These are phyloP conservation scores for Rhinoderma darwinii DNA, from an alignment of 2,113 vertebrate species.

Conservation along the genomic window DNA sequence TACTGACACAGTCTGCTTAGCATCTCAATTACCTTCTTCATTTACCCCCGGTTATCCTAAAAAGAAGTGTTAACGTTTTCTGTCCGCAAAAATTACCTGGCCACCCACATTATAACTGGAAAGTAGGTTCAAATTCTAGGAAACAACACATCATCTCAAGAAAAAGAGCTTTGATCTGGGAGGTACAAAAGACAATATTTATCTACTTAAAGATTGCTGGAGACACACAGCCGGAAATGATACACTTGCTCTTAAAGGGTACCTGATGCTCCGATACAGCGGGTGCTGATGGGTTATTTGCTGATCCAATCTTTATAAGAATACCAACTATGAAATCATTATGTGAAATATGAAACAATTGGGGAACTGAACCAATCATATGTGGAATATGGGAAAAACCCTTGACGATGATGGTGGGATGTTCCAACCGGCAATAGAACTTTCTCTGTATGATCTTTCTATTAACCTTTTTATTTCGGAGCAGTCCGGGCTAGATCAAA, in stretches of 20 bases:
- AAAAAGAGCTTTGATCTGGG: conserved; percentile 33
- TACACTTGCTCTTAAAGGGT: neutral
- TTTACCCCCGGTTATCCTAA: conserved; percentile 26
- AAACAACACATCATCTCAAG: neutral
- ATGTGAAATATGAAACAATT: too few species aligned
- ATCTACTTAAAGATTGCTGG: conserved; percentile 3
- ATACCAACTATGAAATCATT: neutral
- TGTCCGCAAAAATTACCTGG: conserved; percentile 18
- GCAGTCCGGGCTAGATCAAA: too few species aligned
- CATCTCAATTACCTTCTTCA: conserved; percentile 41
- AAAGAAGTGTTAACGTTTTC: conserved; percentile 51
- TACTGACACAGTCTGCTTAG: conserved; percentile 38
- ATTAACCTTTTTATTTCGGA: too few species aligned
- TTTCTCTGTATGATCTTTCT: too few species aligned
- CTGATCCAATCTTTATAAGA: neutral
- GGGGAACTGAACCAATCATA: too few species aligned
- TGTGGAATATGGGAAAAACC: too few species aligned
- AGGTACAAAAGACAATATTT: conserved; percentile 15
- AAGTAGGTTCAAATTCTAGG: conserved; percentile 9
- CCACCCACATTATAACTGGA: conserved; percentile 36
- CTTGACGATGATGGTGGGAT: too few species aligned
- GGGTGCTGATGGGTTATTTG: neutral
- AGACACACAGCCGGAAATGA: neutral
- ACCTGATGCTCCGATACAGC: neutral
- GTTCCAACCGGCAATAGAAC: too few species aligned